These are phyloP conservation scores for Scopus umbretta DNA, from an alignment of 2,113 vertebrate species.

Conservation along the genomic window DNA sequence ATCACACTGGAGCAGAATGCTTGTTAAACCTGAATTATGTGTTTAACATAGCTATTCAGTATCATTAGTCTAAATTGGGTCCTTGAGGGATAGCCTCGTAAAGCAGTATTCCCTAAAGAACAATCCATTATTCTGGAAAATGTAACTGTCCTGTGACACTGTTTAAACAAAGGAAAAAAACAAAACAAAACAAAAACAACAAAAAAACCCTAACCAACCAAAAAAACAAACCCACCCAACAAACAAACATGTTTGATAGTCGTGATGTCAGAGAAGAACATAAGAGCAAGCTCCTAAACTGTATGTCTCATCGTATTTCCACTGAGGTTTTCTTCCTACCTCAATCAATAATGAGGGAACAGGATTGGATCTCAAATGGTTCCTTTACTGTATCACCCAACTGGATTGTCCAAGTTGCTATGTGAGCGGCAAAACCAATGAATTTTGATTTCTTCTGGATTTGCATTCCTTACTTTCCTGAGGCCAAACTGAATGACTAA, in stretches of 20 bases:
- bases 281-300: not conserved
- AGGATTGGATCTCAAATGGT: not conserved
- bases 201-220: too few relatives aligned
- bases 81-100: not conserved
- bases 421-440: not conserved
- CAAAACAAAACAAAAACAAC: too few relatives aligned
- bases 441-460: constrained; percentile 26
- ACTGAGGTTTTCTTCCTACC: not conserved
- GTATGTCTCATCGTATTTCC: not conserved
- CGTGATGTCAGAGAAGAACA: not conserved
- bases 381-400: not conserved
- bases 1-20: not conserved
- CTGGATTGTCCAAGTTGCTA: not conserved
- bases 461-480: constrained; percentile 9
- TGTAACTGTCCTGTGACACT: not conserved
- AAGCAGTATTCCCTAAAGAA: not conserved
- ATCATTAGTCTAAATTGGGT: not conserved
- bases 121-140: not conserved
- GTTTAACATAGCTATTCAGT: not conserved
- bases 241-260: not conserved
- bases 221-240: not conserved
- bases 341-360: not conserved
- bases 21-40: not conserved
- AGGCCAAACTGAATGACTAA: constrained; percentile 35
- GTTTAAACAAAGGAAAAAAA: not conserved